phyloP scores from a whole-genome alignment of 2,888 invertebrate species.

The Eilema griseolum region DNA sequence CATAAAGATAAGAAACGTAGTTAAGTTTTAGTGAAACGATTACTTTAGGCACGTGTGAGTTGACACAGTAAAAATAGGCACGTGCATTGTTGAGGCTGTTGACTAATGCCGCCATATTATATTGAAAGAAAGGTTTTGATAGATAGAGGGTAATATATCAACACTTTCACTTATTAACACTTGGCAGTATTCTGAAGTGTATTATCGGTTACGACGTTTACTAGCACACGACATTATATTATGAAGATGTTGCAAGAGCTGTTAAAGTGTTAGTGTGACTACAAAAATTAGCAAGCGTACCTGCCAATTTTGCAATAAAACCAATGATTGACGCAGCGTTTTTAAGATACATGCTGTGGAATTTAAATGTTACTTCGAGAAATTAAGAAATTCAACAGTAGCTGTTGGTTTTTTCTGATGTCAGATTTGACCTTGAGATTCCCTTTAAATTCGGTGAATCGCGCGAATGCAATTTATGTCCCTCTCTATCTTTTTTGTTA shows the following conservation, averaged over 20 bases:
- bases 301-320: background rate
- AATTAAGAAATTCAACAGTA: background rate
- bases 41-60: constrained; percentile 5
- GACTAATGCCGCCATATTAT: background rate
- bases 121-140: background rate
- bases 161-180: constrained; percentile 7
- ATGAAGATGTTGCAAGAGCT: background rate
- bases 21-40: background rate
- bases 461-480: background rate
- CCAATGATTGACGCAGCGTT: constrained; percentile 8
- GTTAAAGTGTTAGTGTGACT: constrained; percentile 4
- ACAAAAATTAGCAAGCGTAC: constrained; percentile 11
- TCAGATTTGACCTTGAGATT: background rate
- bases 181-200: background rate
- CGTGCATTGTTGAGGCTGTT: constrained; percentile 10
- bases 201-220: constrained; percentile 10
- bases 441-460: background rate
- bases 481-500: too few species aligned
- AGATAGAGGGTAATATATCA: constrained; percentile 7
- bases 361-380: background rate
- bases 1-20: constrained; percentile 24
- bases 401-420: background rate
- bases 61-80: background rate
- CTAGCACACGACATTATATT: constrained; percentile 5
- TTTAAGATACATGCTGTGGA: background rate